Conservation (phyloP, 2,113 vertebrate genomes). For the Acanthochromis polyacanthus region DNA sequence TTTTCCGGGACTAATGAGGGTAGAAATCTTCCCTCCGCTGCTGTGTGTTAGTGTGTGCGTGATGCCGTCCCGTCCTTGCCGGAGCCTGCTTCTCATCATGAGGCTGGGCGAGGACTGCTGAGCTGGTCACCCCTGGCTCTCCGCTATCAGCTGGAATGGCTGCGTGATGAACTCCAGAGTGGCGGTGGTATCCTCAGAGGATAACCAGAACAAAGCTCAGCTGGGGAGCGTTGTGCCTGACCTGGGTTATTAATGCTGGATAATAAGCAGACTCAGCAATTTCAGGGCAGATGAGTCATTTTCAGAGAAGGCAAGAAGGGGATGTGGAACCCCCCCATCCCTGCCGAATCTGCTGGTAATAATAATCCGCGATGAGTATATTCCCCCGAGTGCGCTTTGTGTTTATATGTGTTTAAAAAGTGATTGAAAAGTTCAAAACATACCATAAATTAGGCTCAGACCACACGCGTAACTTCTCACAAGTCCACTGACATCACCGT, state of each 20-base stretch:
- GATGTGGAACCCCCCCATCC: conserved; percentile 12
- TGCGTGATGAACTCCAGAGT: conserved; percentile 72
- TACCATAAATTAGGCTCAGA: conserved; percentile 43
- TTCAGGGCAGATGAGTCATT: conserved; percentile 65
- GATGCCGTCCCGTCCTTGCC: conserved; percentile 37
- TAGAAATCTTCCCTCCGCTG: conserved; percentile 28
- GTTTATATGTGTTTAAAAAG: conserved; percentile 54
- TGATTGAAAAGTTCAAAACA: conserved; percentile 26
- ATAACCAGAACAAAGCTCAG: conserved; percentile 75
- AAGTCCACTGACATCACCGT: conserved; percentile 52
- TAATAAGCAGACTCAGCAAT: conserved; percentile 78
- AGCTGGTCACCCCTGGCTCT: conserved; percentile 73
- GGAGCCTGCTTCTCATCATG: conserved; percentile 76
- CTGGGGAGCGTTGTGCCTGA: conserved; percentile 56
- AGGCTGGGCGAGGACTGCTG: conserved; percentile 56
- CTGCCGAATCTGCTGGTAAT: conserved; percentile 30
- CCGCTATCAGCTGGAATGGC: conserved; percentile 68
- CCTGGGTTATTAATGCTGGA: conserved; percentile 65
- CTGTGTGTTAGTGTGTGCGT: not conserved
- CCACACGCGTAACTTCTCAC: conserved; percentile 34
- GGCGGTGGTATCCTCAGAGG: conserved; percentile 51
- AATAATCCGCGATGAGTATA: conserved; percentile 17
- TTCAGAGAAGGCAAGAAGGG: conserved; percentile 5
- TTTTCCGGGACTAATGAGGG: conserved; percentile 65
- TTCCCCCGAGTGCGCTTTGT: conserved; percentile 20